Evolutionary conservation across 2,797 vertebrate species (phyloP), one percentile per base, ranked within the genome.

Genomic region (Cyprinella venusta): DNA sequence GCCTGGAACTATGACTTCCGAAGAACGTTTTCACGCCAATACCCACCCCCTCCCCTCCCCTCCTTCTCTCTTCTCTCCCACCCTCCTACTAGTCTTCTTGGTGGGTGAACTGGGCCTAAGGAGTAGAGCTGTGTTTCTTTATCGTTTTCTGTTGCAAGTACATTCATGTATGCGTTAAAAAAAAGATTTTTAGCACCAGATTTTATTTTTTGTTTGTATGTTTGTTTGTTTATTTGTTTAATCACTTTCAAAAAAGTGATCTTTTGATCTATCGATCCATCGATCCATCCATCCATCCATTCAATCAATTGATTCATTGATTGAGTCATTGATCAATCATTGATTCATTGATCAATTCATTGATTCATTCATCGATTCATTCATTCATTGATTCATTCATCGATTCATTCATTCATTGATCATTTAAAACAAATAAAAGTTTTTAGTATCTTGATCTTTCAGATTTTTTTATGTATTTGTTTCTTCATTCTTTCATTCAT

Each of bases 1-100:
- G 92, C 93, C 92, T 94, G 94, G 94, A 96, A 94, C 90, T 91
- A 92, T 87, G 81, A 89, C 92, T 95, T 94, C 94, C 95, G 92
- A 90, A 89, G 89, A 94, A 93, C 87, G 83, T 92, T 94, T 94
- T 94, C 93, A 91, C 91, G 93, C 93, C 92, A 94, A 92, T 91
- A 85, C 88, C 88, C 90, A 88, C 89, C 72, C 64, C 48, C 54
- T n/a, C 9, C 13, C 42, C 54, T 45, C 2, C 30, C 30, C 6
- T 48, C 40, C 30, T n/a, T 30, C 5, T 50, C 40, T 76, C 59
- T 76, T 70, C 61, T 84, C 87, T 88, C 87, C 83, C 88, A 84
- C 78, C 67, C 85, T 75, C 79, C 52, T 71, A 78, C 79, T 76
- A 69, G 78, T 86, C 84, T 90, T 83, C 86, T 85, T 75, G 77